Percentiles rank a stretch among this genome's conserved stretches.
Evolutionary conservation across 2,797 vertebrate species (phyloP).

Genomic region (Anguilla pacifica): DNA sequence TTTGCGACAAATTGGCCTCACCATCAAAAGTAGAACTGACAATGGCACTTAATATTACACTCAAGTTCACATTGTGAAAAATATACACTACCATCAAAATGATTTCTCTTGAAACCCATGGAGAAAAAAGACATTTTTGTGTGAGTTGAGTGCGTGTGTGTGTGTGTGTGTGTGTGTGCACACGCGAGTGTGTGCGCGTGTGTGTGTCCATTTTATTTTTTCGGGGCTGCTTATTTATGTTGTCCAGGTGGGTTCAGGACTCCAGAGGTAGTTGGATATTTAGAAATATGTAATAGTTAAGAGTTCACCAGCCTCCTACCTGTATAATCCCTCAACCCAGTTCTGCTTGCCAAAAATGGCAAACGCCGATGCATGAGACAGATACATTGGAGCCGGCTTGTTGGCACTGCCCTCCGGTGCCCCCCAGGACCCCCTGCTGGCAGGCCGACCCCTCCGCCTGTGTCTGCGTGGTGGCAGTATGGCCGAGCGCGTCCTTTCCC

Average conservation of each 20-base stretch:
- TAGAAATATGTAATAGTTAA: background rate
- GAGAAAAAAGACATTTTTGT: slow-evolving; percentile 41
- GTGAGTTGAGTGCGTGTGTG: slow-evolving; percentile 37
- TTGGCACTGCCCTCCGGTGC: slow-evolving; percentile 7
- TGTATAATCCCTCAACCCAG: background rate
- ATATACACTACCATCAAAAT: slow-evolving; percentile 9
- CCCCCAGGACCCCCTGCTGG: background rate
- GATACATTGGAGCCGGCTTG: background rate
- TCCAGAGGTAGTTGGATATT: background rate
- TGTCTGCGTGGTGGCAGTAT: background rate
- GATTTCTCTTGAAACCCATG: slow-evolving; percentile 4
- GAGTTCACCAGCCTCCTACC: background rate
- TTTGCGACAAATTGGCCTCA: slow-evolving; percentile 13
- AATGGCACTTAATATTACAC: slow-evolving; percentile 7
- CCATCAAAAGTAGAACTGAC: slow-evolving; percentile 9
- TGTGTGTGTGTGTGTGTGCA: background rate
- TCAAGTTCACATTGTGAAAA: slow-evolving; percentile 13
- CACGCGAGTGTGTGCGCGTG: background rate
- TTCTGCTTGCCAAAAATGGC: background rate
- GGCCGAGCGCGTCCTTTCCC: background rate
- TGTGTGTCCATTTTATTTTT: background rate
- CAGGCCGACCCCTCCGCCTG: background rate
- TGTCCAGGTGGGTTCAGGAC: background rate
- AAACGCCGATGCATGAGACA: background rate
- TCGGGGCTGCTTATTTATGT: background rate